Conservation (phyloP, 2,888 invertebrate species). For the Neoitamus cyanurus region DNA sequence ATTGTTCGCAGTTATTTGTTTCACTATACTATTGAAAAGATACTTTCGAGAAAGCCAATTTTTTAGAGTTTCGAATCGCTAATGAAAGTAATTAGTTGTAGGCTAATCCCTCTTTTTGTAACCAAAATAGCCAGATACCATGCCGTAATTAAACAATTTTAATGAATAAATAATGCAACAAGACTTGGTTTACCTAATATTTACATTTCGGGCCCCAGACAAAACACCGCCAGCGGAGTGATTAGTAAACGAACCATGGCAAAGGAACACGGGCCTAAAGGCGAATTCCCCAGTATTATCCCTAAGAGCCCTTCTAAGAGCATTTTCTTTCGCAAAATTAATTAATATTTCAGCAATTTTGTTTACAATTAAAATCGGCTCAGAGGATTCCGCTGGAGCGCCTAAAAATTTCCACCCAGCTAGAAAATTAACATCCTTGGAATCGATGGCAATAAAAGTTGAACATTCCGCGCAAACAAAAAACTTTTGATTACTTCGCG, state of each 20-base stretch:
- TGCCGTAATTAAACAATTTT: background rate
- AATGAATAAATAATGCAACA: background rate
- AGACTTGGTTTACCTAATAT: background rate
- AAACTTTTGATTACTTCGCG: slow-evolving; percentile 30
- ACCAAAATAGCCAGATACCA: too few relatives aligned
- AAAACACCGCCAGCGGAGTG: background rate
- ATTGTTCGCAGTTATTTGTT: too few relatives aligned
- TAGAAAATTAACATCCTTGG: background rate
- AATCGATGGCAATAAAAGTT: slow-evolving; percentile 29
- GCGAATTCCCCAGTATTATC: background rate
- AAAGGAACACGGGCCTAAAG: background rate
- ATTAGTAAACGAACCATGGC: background rate
- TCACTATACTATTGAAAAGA: too few relatives aligned
- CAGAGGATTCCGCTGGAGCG: background rate
- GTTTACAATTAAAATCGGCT: slow-evolving; percentile 13
- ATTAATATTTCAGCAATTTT: slow-evolving; percentile 1
- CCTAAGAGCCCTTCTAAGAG: background rate
- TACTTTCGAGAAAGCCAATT: too few relatives aligned
- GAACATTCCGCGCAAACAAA: background rate
- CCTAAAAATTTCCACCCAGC: background rate
- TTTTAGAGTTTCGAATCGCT: too few relatives aligned
- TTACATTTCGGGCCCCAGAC: background rate
- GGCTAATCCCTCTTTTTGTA: too few relatives aligned
- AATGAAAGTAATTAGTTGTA: too few relatives aligned
- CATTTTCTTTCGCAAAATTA: background rate